Evolutionary conservation across 2,797 vertebrate species (phyloP), one percentile per base, ranked within the genome.

Genomic region (Crax fasciolata): DNA sequence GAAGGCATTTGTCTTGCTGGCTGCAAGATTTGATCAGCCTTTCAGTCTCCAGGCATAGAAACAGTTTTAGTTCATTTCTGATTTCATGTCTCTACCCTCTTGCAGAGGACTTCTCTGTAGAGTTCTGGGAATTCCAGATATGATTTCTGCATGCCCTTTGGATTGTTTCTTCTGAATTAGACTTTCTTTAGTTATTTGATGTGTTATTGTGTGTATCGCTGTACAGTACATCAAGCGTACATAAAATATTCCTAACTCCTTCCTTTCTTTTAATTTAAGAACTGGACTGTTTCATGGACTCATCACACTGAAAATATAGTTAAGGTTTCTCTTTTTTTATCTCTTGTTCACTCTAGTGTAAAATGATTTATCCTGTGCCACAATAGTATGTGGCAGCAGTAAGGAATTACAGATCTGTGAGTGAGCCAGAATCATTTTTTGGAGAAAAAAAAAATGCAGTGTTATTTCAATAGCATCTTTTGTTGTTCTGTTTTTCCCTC

Each of bases 301-400:
- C 21, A 9, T 58, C 54, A 28, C 32, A 27, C 70, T 65, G 38
- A 16, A 65, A 88, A 63, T 4, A 63, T 52, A 67, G 25, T 67
- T 89, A 77, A 74, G 57, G 17, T 24, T 58, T 68, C 18, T 63
- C 49, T 67, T 59, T 58, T 25, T 82, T 83, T 23, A 44, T 83
- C 49, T 73, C 84, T 54, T 65, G 51, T 79, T 90, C 82, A 44
- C 7, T 20, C 13, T 46, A 5, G 41, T 61, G 89, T 74, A 39
- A 59, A 85, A 81, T 80, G 4, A 93, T 80, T 93, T 80, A 74
- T 35, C 41, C 30, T 93, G 44, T 93, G 41, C 57, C 41, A 59
- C 68, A 83, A 27, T 13, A 70, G n/a, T 30, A 32, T 63, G 11
- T 63, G 52, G 77, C 75, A 91, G 52, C 55, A 52, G 14, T 67